Base-by-base conservation (phyloP, 2,797 vertebrate species). In the Rhinella marina region DNA sequence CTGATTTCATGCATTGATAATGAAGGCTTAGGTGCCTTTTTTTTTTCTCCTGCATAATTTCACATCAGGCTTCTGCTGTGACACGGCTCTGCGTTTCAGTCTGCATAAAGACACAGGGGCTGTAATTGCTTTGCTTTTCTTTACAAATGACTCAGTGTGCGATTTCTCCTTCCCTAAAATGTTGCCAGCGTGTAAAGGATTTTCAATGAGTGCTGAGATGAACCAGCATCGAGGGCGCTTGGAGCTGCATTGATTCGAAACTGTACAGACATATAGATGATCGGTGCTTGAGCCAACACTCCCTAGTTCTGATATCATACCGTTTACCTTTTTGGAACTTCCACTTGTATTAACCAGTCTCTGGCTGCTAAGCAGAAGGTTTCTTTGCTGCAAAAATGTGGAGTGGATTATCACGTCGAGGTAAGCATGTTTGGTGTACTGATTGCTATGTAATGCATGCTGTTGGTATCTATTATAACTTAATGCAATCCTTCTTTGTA, bases 341-440 rank as follows among this genome's bases (percentile, higher is more conserved):
- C 93, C 92, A 91, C 94, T 92, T 93, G 92, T 92, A 90, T 91
- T 93, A 94, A 92, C 94, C 94, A 93, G 88, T 93, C 93, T 89
- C 90, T 93, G 54, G 91, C 87, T 86, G 48, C 84, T 89, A 78
- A 64, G 72, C 72, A 87, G 61, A n/a, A 90, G 93, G 91, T 93
- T 93, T 92, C 87, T 88, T 90, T 88, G 90, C 91, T 92, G 91
- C 90, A 92, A 92, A 94, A 91, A 97, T 97, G 96, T 97, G 96
- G 96, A 96, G 92, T 92, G 95, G 96, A 93, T 94, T 96, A 93
- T 94, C 95, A 88, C 94, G 93, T 90, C 95, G 94, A 97, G 96
- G 96, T 97, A 92, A 97, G 96, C 92, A 81, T 3, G 41, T 27
- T 64, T 12, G 54, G 23, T 32, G 12, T 57, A 25, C n/a, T 73